phyloP scores from a whole-genome alignment of 1,140 invertebrate genomes.

The Diplogasteroides magnus region DNA sequence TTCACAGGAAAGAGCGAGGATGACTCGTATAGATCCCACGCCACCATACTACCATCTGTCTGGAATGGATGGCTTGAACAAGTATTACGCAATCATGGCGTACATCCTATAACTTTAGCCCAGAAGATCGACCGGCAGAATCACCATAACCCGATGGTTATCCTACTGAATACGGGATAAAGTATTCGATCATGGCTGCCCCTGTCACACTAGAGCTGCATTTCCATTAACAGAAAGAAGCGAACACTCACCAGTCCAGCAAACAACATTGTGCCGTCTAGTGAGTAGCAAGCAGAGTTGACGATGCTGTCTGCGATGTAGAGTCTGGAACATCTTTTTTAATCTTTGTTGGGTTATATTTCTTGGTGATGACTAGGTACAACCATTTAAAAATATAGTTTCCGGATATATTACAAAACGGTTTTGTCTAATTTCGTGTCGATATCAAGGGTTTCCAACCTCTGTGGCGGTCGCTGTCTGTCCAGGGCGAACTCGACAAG shows the following conservation, averaged over 20 bases:
- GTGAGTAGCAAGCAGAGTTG: background rate
- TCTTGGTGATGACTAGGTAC: too few relatives aligned
- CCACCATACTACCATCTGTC: conserved; percentile 2
- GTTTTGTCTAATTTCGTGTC: too few relatives aligned
- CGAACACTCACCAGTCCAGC: conserved; percentile 11
- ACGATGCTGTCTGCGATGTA: background rate
- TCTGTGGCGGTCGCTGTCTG: background rate
- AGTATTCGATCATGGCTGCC: background rate
- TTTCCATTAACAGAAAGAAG: background rate
- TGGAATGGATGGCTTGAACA: background rate
- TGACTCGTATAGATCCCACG: conserved; percentile 6
- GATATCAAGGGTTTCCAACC: too few relatives aligned
- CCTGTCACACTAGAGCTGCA: background rate
- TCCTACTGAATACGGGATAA: background rate
- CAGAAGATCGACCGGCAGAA: background rate
- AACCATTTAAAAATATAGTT: too few relatives aligned
- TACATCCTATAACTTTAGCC: background rate
- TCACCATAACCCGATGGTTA: background rate
- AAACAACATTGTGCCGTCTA: background rate
- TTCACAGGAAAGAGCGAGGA: background rate
- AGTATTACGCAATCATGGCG: background rate
- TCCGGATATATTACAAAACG: too few relatives aligned
- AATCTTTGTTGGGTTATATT: too few relatives aligned
- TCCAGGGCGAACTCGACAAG: background rate
- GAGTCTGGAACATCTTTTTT: background rate